Percentiles rank a stretch among this genome's conserved stretches.
These are phyloP conservation scores for Agrotis ipsilon DNA, from an alignment of 2,888 invertebrate genomes.

Conservation along the genomic window DNA sequence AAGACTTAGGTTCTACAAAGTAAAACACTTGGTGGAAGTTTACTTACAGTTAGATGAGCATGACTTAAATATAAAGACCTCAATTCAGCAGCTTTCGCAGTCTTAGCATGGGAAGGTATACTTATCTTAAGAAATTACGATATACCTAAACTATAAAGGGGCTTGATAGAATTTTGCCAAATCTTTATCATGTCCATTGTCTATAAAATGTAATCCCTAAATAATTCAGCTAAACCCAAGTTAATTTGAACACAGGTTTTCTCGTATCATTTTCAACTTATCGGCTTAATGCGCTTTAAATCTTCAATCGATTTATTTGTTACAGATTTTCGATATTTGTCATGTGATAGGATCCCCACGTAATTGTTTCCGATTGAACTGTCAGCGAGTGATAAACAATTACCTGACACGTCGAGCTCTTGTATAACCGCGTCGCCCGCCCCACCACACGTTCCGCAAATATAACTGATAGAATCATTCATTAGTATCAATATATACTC, in stretches of 20 bases:
- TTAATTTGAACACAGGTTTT: conserved; percentile 21
- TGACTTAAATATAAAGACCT: not conserved
- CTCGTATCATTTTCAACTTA: conserved; percentile 13
- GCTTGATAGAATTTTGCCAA: not conserved
- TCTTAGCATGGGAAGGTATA: not conserved
- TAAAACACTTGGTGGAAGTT: not conserved
- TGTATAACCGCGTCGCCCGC: conserved; percentile 20
- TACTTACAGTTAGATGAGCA: not conserved
- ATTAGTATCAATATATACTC: conserved; percentile 36
- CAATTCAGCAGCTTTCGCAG: not conserved
- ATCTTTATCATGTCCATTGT: not conserved
- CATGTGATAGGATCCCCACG: conserved; percentile 55
- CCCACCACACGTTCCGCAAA: not conserved
- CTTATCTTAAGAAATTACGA: not conserved
- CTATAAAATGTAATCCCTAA: not conserved
- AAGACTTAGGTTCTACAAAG: conserved; percentile 4
- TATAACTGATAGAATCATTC: conserved; percentile 22
- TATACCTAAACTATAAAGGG: too few species aligned
- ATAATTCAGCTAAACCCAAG: not conserved
- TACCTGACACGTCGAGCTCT: conserved; percentile 54
- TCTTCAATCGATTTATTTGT: conserved; percentile 36
- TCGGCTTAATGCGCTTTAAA: conserved; percentile 24
- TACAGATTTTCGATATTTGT: conserved; percentile 41
- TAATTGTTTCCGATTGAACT: conserved; percentile 76
- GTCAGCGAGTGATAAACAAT: conserved; percentile 67